phyloP scores from a whole-genome alignment of 2,888 invertebrate genomes.

The Microctonus aethiopoides region DNA sequence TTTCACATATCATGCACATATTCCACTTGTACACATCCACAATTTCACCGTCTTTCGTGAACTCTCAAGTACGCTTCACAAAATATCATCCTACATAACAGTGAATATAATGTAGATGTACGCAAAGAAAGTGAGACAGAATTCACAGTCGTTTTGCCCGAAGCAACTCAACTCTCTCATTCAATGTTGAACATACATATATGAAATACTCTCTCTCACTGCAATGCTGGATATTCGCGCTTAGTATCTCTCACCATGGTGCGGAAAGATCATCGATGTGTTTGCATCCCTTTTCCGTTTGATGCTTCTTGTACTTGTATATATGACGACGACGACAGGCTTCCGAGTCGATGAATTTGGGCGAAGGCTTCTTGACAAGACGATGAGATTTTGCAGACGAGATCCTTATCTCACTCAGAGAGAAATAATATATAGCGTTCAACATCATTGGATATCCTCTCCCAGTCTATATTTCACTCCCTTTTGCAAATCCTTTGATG shows the following conservation, averaged over 20 bases:
- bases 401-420: constrained; percentile 28
- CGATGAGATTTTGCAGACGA: constrained; percentile 41
- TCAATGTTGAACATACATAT: constrained; percentile 31
- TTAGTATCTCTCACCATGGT: constrained; percentile 30
- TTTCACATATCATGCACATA: constrained; percentile 25
- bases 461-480: neutral
- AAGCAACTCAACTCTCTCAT: constrained; percentile 20
- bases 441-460: neutral
- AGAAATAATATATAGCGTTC: neutral
- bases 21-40: constrained; percentile 32
- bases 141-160: neutral
- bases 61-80: constrained; percentile 54
- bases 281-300: constrained; percentile 41
- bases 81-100: constrained; percentile 51
- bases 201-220: constrained; percentile 11
- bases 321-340: constrained; percentile 23
- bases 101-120: constrained; percentile 41
- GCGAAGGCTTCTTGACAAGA: constrained; percentile 34
- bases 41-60: constrained; percentile 37
- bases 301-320: constrained; percentile 30
- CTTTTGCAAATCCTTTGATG: neutral
- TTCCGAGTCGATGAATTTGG: constrained; percentile 39
- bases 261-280: constrained; percentile 46
- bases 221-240: constrained; percentile 11
- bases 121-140: no score